Conservation (phyloP, 30 jellyfish, hydroid and myxozoan species). For the Catostylus mosaicus region DNA sequence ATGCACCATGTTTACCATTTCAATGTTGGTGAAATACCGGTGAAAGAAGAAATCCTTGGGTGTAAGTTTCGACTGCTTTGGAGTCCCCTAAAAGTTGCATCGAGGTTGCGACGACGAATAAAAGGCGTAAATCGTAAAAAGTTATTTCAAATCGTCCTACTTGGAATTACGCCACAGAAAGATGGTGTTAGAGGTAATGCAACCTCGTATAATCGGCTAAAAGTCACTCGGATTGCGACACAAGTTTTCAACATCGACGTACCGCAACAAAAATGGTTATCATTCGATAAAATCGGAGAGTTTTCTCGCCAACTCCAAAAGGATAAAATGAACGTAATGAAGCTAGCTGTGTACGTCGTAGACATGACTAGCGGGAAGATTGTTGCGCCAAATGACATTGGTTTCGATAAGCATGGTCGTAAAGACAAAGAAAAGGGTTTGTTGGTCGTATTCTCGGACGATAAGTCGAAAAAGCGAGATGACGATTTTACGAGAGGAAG, state of each 20-base stretch:
- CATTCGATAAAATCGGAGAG: constrained; percentile 19
- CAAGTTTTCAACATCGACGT: constrained; percentile 23
- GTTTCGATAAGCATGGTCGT: constrained; percentile 56
- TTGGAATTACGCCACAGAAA: constrained; percentile 35
- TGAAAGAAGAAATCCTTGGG: constrained; percentile 34
- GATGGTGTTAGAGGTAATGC: not conserved
- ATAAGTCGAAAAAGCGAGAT: constrained; percentile 21
- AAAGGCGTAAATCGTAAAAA: constrained; percentile 19
- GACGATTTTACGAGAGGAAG: constrained; percentile 45
- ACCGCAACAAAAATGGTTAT: constrained; percentile 36
- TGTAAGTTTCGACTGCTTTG: constrained; percentile 59
- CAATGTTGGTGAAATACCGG: constrained; percentile 42
- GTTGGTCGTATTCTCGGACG: constrained; percentile 72
- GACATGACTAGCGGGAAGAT: constrained; percentile 48
- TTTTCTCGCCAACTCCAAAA: constrained; percentile 22
- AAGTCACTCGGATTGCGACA: constrained; percentile 42
- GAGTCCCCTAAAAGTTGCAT: constrained; percentile 30
- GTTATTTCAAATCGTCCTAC: constrained; percentile 37
- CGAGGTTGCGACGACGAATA: constrained; percentile 62
- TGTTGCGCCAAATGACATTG: constrained; percentile 71
- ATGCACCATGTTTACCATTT: constrained; percentile 48
- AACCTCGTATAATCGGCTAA: constrained; percentile 21
- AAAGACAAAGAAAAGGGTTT: constrained; percentile 64
- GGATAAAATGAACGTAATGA: constrained; percentile 30
- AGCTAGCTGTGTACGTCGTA: constrained; percentile 48